These are phyloP conservation scores for Anolis sagrei DNA, from an alignment of 2,113 vertebrate genomes.

Conservation along the genomic window DNA sequence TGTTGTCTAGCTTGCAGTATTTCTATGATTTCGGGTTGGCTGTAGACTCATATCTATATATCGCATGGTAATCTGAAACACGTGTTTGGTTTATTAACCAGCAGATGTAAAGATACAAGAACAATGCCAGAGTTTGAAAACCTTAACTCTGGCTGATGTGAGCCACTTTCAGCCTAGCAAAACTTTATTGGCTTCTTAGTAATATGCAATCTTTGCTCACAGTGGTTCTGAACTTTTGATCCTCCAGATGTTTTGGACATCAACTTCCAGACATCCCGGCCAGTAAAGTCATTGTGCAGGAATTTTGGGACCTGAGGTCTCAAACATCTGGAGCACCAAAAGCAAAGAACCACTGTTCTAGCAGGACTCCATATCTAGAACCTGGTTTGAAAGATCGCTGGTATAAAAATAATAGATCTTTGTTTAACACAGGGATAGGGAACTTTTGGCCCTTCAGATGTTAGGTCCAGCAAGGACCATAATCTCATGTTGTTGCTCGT, in stretches of 20 bases:
- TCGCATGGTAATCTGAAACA: conserved; percentile 1
- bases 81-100: not conserved
- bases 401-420: not conserved
- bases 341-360: too few relatives aligned
- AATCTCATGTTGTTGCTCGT: not conserved
- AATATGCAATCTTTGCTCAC: not conserved
- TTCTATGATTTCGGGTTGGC: not conserved
- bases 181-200: not conserved
- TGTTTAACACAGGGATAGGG: not conserved
- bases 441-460: not conserved
- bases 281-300: too few relatives aligned
- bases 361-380: too few relatives aligned
- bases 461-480: not conserved
- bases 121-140: conserved; percentile 12
- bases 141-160: not conserved
- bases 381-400: not conserved
- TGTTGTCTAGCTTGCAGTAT: not conserved
- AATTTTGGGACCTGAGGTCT: too few relatives aligned
- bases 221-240: too few relatives aligned
- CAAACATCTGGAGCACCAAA: not conserved
- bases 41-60: conserved; percentile 15
- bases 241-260: too few relatives aligned
- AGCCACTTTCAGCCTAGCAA: not conserved
- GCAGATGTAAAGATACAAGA: not conserved
- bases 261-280: too few relatives aligned